Evolutionary conservation across 2,113 vertebrate genomes (phyloP), one percentile per base, ranked within the genome.

Genomic region (Sceloporus tristichus): DNA sequence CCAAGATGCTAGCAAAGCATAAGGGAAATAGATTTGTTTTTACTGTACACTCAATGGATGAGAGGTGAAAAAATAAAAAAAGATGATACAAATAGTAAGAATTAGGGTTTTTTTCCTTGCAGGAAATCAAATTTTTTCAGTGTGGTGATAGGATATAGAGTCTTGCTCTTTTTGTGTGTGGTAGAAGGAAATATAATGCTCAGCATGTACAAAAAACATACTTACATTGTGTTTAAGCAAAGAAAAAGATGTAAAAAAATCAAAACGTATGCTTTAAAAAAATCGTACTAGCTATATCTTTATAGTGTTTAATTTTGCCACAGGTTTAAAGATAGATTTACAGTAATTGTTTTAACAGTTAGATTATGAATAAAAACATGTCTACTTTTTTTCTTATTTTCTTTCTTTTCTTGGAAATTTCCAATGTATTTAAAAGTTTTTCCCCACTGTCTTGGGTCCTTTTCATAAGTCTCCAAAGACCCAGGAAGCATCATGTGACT

Each of bases 1-100:
- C 89, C 92, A 82, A 87, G 87, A 4, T 85, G 79, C 10, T 92
- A 85, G 83, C 19, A 84, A 79, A 90, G 82, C 4, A 25, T 1
- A 0, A 18, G 78, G 0, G 40, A 1, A 8, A 62, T 84, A 84
- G 82, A 88, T 79, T 86, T 54, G 87, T 85, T 89, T 65, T 5
- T 85, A 70, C 42, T 71, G n/a, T 40, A 42, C 68, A 18, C 56
- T 59, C 79, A 29, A 16, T 23, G 4, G 0, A 1, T 0, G 85
- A 38, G 19, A 56, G 82, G 34, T 38, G 74, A 16, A 13, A 38
- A 68, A 23, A 4, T 54, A 53, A 82, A 40, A 5, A 68, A 34
- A 21, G 40, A 86, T 34, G 19, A 87, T 79, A 79, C 42, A 81
- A 86, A 86, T 25, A 29, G 23, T 53, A 5, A 27, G 27, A 27